Evolutionary conservation across 2,888 invertebrate species (phyloP).

Genomic region (Abrostola tripartita): DNA sequence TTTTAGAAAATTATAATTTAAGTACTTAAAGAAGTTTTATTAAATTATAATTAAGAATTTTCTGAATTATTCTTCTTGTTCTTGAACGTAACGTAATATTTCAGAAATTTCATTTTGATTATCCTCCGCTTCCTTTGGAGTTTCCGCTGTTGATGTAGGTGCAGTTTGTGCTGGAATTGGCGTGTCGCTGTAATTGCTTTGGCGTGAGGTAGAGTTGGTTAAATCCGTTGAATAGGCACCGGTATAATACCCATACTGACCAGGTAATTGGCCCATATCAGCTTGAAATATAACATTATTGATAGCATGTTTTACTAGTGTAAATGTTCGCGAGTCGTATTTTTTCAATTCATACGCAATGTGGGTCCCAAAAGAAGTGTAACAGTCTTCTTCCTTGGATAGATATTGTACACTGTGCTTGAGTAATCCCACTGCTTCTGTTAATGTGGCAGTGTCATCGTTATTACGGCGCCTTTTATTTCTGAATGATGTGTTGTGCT

Average conservation of each 20-base stretch:
- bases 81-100: slow-evolving; percentile 41
- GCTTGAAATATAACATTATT: slow-evolving; percentile 46
- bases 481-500: slow-evolving; percentile 39
- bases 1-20: slow-evolving; percentile 26
- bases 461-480: slow-evolving; percentile 36
- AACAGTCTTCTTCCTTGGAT: slow-evolving; percentile 44
- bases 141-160: slow-evolving; percentile 22
- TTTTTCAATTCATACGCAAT: slow-evolving; percentile 43
- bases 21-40: slow-evolving; percentile 24
- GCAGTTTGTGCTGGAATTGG: slow-evolving; percentile 36
- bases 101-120: slow-evolving; percentile 37
- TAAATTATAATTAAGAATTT: slow-evolving; percentile 33
- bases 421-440: slow-evolving; percentile 46
- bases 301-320: slow-evolving; percentile 39
- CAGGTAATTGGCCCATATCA: slow-evolving; percentile 40
- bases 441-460: slow-evolving; percentile 39
- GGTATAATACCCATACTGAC: slow-evolving; percentile 37
- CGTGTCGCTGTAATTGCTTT: not conserved
- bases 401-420: slow-evolving; percentile 47
- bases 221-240: slow-evolving; percentile 35
- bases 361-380: slow-evolving; percentile 44
- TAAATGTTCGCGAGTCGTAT: slow-evolving; percentile 36
- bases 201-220: slow-evolving; percentile 36
- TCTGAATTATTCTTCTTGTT: slow-evolving; percentile 39
- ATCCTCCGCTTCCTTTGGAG: slow-evolving; percentile 36